Evolutionary conservation across 1,140 invertebrate species (phyloP).

Genomic region (Habropoda laboriosa): DNA sequence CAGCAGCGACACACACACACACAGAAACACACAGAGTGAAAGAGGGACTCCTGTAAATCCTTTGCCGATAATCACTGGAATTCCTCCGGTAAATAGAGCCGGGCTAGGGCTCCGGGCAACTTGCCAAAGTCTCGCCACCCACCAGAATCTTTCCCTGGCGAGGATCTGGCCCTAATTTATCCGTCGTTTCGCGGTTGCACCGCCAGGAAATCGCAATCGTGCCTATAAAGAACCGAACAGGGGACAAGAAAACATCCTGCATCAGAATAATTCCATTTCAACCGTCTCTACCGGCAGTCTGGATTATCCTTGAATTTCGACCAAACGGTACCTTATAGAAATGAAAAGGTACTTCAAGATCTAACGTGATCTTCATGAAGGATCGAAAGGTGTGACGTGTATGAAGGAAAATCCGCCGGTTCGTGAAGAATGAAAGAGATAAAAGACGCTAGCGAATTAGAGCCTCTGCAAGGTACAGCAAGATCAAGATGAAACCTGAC

Average conservation of each 20-base stretch:
- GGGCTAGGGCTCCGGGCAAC: constrained; percentile 8
- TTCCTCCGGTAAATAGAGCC: constrained; percentile 42
- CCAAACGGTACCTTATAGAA: too few species aligned
- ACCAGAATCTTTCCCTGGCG: constrained; percentile 16
- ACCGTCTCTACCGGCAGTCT: background rate
- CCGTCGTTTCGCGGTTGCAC: constrained; percentile 11
- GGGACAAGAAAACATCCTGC: constrained; percentile 10
- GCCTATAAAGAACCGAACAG: background rate
- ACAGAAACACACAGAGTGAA: background rate
- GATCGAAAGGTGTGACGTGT: too few species aligned
- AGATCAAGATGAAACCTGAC: background rate
- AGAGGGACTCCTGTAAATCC: constrained; percentile 25
- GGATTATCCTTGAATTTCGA: background rate
- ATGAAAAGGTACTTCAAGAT: too few species aligned
- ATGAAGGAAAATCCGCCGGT: too few species aligned
- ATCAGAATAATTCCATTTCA: background rate
- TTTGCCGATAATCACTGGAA: constrained; percentile 46
- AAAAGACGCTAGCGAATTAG: too few species aligned
- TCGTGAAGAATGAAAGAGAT: too few species aligned
- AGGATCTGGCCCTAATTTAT: constrained; percentile 19
- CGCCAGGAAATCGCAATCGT: background rate
- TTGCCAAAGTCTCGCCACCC: constrained; percentile 17
- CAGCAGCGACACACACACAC: constrained; percentile 8
- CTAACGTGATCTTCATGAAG: too few species aligned
- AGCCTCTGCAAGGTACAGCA: background rate